Evolutionary conservation across 2,888 invertebrate genomes (phyloP).

Genomic region (Parochlus steinenii): DNA sequence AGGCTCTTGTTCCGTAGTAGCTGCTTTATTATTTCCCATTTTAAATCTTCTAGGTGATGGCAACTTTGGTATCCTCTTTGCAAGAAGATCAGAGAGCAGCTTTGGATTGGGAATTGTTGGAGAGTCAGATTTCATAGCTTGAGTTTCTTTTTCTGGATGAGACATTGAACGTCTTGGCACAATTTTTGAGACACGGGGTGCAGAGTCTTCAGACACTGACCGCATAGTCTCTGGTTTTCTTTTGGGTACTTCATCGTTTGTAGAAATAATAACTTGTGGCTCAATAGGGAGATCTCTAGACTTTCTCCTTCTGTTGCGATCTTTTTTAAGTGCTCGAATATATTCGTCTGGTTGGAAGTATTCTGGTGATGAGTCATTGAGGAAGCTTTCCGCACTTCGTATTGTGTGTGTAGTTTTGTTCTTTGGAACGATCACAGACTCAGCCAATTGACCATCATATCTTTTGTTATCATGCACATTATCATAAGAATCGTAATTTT

Average conservation of each 20-base stretch:
- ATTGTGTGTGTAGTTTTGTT: not conserved
- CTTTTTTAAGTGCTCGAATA: constrained; percentile 14
- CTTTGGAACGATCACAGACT: not conserved
- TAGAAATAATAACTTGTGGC: constrained; percentile 13
- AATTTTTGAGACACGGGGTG: constrained; percentile 23
- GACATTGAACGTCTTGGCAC: constrained; percentile 28
- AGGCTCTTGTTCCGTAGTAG: not conserved
- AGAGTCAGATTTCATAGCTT: constrained; percentile 20
- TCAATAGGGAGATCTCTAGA: constrained; percentile 15
- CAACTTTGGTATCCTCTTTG: constrained; percentile 23
- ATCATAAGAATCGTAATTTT: constrained; percentile 7
- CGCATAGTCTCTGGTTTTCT: constrained; percentile 28
- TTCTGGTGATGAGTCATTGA: constrained; percentile 14
- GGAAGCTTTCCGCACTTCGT: constrained; percentile 16
- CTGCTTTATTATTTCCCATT: not conserved
- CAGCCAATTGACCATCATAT: too few species aligned
- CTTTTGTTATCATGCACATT: constrained; percentile 5
- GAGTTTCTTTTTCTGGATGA: constrained; percentile 28
- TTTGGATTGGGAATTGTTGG: constrained; percentile 27
- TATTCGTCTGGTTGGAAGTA: constrained; percentile 16
- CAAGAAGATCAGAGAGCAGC: constrained; percentile 25
- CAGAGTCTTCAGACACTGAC: constrained; percentile 28
- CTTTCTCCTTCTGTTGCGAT: constrained; percentile 15
- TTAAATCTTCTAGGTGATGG: constrained; percentile 22
- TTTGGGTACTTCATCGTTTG: constrained; percentile 15